Conservation (phyloP, 2,797 vertebrate genomes). For the Hyperoplus lanceolatus region DNA sequence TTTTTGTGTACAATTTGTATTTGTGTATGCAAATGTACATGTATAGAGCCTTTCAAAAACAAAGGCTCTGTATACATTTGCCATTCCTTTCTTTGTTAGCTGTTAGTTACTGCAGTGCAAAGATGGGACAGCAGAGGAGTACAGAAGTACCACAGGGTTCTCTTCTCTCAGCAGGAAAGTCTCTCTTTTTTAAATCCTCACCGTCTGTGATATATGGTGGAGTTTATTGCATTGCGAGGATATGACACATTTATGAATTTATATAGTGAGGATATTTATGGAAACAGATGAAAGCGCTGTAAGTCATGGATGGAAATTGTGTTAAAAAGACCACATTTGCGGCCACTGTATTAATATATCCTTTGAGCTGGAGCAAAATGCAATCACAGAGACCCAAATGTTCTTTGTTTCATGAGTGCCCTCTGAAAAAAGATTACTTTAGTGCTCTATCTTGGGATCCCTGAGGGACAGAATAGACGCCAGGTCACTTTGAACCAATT, state of each 20-base stretch:
- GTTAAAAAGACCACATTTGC: constrained; percentile 86
- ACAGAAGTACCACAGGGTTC: constrained; percentile 50
- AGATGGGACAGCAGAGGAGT: constrained; percentile 50
- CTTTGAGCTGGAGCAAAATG: constrained; percentile 83
- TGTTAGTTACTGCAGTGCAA: constrained; percentile 42
- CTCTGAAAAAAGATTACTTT: constrained; percentile 83
- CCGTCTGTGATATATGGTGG: constrained; percentile 83
- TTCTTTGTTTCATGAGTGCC: constrained; percentile 84
- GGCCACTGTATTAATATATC: constrained; percentile 87
- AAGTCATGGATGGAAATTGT: constrained; percentile 85
- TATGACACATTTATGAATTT: constrained; percentile 88
- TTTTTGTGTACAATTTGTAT: neutral
- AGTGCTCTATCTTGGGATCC: constrained; percentile 80
- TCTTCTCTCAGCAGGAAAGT: constrained; percentile 54
- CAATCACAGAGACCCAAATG: constrained; percentile 84
- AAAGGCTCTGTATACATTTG: neutral
- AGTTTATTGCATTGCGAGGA: constrained; percentile 86
- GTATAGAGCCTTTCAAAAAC: neutral
- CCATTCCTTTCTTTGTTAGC: constrained; percentile 13
- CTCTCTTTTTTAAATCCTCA: constrained; percentile 62
- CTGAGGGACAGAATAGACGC: constrained; percentile 71
- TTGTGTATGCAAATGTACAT: neutral
- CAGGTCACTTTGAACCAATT: constrained; percentile 85
- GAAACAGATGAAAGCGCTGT: constrained; percentile 85
- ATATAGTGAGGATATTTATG: constrained; percentile 86